Evolutionary conservation across 2,113 vertebrate genomes (phyloP).

Genomic region (Melanerpes formicivorus): DNA sequence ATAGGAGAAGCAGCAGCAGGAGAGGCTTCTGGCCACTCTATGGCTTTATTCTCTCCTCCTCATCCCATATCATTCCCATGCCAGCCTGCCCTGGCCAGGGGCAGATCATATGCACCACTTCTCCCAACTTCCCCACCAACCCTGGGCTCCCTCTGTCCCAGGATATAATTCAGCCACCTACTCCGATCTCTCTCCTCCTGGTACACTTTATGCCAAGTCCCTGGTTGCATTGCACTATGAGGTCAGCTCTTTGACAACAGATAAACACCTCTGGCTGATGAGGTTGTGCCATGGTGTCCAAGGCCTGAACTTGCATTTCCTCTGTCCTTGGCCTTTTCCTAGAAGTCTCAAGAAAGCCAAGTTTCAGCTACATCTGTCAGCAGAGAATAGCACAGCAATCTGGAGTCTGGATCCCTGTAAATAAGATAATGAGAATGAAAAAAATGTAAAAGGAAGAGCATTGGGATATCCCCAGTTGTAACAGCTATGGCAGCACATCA

Average conservation of each 20-base stretch:
- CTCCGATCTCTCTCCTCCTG: background rate
- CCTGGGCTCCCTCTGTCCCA: background rate
- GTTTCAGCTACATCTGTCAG: background rate
- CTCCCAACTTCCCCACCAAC: background rate
- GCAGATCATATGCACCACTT: background rate
- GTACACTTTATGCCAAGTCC: background rate
- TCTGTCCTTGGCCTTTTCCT: background rate
- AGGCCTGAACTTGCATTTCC: background rate
- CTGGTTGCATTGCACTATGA: rapidly evolving
- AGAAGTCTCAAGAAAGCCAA: background rate
- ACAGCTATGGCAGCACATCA: background rate
- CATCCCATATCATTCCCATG: rapidly evolving
- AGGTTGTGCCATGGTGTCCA: background rate
- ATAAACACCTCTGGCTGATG: background rate
- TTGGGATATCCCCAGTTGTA: background rate
- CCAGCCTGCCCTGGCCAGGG: background rate
- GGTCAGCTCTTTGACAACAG: background rate
- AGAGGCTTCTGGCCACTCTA: background rate
- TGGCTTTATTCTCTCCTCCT: background rate
- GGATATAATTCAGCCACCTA: background rate
- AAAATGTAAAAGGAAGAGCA: background rate
- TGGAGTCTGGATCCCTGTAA: background rate
- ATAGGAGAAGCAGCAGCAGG: background rate
- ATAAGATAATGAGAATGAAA: background rate
- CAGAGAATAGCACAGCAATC: background rate